Conservation (phyloP, 2,888 invertebrate species). For the Apamea monoglypha region DNA sequence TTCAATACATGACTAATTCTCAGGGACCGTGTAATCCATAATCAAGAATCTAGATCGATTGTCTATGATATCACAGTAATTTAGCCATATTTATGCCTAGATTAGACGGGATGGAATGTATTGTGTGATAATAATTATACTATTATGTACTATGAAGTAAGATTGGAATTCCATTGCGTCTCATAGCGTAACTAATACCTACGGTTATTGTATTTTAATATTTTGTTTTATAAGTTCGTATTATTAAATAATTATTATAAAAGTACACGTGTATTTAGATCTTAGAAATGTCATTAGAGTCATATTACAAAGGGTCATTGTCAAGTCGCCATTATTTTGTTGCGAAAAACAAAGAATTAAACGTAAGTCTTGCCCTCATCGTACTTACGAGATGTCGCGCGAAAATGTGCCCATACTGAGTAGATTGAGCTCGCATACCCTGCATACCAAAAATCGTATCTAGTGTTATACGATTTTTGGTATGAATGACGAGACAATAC, state of each 20-base stretch:
- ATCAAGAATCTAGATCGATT: constrained; percentile 50
- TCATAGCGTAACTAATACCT: constrained; percentile 9
- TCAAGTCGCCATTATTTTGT: background rate
- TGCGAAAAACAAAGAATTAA: background rate
- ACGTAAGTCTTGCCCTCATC: background rate
- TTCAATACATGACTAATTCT: constrained; percentile 35
- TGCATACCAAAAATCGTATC: too few species aligned
- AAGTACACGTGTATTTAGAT: background rate
- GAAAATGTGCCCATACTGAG: background rate
- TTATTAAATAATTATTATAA: background rate
- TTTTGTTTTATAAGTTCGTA: background rate
- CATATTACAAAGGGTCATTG: background rate
- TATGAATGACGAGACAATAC: background rate
- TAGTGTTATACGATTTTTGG: background rate
- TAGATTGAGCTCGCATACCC: background rate
- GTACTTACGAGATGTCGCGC: background rate
- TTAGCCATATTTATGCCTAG: constrained; percentile 32
- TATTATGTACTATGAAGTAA: constrained; percentile 17
- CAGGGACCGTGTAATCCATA: constrained; percentile 30
- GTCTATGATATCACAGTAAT: constrained; percentile 42
- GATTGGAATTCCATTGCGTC: constrained; percentile 36
- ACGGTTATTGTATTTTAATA: background rate
- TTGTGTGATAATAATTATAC: constrained; percentile 34
- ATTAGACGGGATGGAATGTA: constrained; percentile 36
- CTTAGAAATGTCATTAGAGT: background rate